phyloP scores from a whole-genome alignment of 2,797 vertebrate species.

The Takifugu ocellatus region DNA sequence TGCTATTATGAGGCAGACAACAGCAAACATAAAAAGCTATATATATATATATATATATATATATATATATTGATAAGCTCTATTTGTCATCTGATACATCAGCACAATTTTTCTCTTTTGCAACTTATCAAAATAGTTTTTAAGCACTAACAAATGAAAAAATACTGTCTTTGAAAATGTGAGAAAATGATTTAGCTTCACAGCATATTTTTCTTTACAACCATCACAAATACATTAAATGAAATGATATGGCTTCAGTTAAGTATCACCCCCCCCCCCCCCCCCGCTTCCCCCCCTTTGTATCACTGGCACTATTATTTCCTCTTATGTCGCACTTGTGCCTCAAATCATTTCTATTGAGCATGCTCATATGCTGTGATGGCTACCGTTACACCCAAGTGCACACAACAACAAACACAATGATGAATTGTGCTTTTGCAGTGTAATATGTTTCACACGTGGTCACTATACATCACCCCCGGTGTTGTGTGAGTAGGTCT shows the following conservation, averaged over 20 bases:
- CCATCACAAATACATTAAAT: constrained; percentile 37
- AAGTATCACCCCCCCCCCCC: constrained; percentile 7
- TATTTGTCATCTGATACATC: constrained; percentile 66
- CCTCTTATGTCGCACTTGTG: constrained; percentile 28
- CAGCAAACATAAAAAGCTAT: constrained; percentile 12
- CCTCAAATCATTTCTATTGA: constrained; percentile 48
- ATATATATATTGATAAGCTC: constrained; percentile 63
- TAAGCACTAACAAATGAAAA: constrained; percentile 55
- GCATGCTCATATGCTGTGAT: constrained; percentile 25
- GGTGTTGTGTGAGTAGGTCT: constrained; percentile 65
- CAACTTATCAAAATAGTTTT: constrained; percentile 68
- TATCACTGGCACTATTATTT: constrained; percentile 25
- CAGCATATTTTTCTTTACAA: constrained; percentile 31
- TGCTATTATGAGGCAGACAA: constrained; percentile 61
- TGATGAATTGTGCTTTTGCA: constrained; percentile 64
- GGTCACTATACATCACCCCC: constrained; percentile 67
- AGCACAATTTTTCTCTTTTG: constrained; percentile 65
- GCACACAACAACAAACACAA: constrained; percentile 30
- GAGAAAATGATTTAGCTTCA: constrained; percentile 24
- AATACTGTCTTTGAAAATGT: constrained; percentile 31
- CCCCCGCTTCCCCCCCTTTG: constrained; percentile 3
- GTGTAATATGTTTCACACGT: constrained; percentile 60
- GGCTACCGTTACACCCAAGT: constrained; percentile 25
- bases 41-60: constrained; percentile 65
- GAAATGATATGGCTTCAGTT: constrained; percentile 54